Base-by-base conservation (phyloP, 1,140 invertebrate genomes). In the Drosophila santomea region DNA sequence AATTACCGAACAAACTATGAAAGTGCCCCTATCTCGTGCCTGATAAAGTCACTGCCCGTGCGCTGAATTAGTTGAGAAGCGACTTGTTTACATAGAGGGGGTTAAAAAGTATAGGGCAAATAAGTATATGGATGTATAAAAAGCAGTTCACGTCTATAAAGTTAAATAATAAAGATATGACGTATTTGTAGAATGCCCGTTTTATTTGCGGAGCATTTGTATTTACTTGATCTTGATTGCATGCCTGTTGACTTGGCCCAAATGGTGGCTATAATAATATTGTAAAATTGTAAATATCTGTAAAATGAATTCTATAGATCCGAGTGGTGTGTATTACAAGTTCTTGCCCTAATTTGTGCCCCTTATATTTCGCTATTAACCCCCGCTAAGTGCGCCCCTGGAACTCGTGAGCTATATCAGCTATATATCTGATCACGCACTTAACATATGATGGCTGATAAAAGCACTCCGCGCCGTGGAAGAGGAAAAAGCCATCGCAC, bases 1-100 rank as follows among this genome's bases (percentile, higher is more conserved):
- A 71, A 71, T 71, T 71, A 50, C 43, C 64, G 44, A 69, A 69
- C 67, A 71, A 71, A 69, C 67, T 71, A 71, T 71, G 43, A 69
- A 69, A 58, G 36, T 69, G 64, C 17, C 36, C 51, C 64, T 73
- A 74, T 73, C 68, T 74, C 23, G 44, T 56, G 58, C 58, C 50
- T 50, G 69, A 74, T 74, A 74, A 62, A 51, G 38, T 48, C 4
- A 50, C 57, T 41, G 51, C 11, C 17, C 36, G 64, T 57, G 43
- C 35, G 6, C 25, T 17, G 43, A 69, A 67, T 48, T 55, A 55
- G 35, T 43, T 55, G 25, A 43, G 50, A 15, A 17, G 41, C 4
- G 28, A 14, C 14, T 17, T 39, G 51, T 44, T 20, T 38, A 20
- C 17, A 20, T 3, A 32, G 23, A 41, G 11, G 17, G 45, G 44